Conservation (phyloP, 37 sponge, comb jelly and placozoan species). For the Trichoplax adhaerens region DNA sequence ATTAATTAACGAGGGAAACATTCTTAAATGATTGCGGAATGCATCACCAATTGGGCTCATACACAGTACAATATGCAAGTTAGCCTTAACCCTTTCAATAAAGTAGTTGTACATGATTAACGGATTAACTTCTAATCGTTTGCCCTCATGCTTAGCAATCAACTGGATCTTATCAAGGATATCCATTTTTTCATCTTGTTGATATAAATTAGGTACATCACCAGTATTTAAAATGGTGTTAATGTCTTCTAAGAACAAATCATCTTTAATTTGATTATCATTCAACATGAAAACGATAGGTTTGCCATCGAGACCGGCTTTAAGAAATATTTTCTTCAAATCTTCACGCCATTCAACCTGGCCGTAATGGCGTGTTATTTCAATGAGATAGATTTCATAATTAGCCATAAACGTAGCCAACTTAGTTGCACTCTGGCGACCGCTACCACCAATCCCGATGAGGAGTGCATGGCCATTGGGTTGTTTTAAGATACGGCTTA, state of each 20-base stretch:
- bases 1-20: constrained; percentile 97
- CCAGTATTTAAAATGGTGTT: constrained; percentile 97
- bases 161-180: constrained; percentile 96
- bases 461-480: constrained; percentile 88
- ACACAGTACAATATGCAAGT: constrained; percentile 80
- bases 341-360: constrained; percentile 86
- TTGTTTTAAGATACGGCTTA: constrained; percentile 85
- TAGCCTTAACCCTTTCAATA: constrained; percentile 80
- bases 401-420: constrained; percentile 91
- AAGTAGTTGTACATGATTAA: constrained; percentile 93
- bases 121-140: constrained; percentile 52
- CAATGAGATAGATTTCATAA: constrained; percentile 90
- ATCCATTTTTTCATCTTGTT: constrained; percentile 87
- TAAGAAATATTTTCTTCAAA: constrained; percentile 65
- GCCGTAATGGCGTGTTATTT: constrained; percentile 80
- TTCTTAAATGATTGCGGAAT: constrained; percentile 75
- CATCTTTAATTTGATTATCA: constrained; percentile 96
- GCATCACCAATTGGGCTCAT: constrained; percentile 98
- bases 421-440: constrained; percentile 85
- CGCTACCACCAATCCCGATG: constrained; percentile 90
- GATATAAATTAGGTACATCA: constrained; percentile 90
- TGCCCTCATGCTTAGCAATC: constrained; percentile 40
- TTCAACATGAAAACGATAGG: constrained; percentile 81
- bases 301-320: constrained; percentile 83
- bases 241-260: constrained; percentile 93